Percentiles rank a stretch among this genome's conserved stretches.
phyloP scores from a whole-genome alignment of 2,113 vertebrate species.

The Platysternon megacephalum region DNA sequence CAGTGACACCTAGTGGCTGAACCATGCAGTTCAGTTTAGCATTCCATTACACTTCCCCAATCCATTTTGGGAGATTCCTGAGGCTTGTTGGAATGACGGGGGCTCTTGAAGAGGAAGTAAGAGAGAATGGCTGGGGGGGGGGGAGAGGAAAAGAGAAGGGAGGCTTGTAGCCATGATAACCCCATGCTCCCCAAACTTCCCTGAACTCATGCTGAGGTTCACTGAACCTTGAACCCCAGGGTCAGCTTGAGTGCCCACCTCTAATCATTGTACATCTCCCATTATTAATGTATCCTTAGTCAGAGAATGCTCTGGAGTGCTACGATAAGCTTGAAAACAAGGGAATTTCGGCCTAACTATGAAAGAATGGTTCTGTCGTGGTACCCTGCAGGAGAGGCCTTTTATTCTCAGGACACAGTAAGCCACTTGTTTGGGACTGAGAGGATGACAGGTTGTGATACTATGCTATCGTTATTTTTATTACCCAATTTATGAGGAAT shows the following conservation, averaged over 20 bases:
- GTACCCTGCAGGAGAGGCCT: background rate
- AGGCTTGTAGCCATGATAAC: background rate
- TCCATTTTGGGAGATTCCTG: background rate
- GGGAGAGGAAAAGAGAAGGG: background rate
- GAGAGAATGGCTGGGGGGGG: background rate
- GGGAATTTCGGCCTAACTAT: background rate
- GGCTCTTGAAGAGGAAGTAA: background rate
- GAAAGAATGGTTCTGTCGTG: background rate
- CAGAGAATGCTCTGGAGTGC: background rate
- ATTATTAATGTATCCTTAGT: background rate
- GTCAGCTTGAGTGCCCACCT: background rate
- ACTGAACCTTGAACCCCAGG: background rate
- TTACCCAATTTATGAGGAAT: background rate
- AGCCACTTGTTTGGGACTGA: background rate
- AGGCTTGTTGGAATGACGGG: background rate
- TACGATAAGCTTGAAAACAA: background rate
- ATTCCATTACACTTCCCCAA: background rate
- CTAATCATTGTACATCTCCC: background rate
- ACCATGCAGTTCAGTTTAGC: background rate
- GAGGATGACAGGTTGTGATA: background rate
- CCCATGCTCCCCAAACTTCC: background rate
- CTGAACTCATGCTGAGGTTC: background rate
- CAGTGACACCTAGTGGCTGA: background rate
- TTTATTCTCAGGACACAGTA: background rate
- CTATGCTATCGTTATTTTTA: background rate